phyloP scores from a whole-genome alignment of 2,797 vertebrate species.

The Taeniopygia guttata region DNA sequence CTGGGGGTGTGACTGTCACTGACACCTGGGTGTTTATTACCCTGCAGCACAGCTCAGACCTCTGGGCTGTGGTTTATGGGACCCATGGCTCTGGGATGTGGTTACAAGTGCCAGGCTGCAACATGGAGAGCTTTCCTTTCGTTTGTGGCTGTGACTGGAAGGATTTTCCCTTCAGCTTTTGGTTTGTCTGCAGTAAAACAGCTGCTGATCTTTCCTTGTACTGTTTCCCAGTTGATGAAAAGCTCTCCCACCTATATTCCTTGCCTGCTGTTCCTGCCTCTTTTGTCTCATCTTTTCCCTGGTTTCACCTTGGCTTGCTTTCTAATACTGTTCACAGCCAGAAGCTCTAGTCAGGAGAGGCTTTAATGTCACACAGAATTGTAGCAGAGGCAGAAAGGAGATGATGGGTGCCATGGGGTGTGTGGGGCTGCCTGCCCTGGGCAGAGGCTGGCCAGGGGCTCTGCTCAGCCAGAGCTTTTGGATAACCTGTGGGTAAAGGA shows the following conservation, averaged over 20 bases:
- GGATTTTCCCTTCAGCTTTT: neutral
- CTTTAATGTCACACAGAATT: neutral
- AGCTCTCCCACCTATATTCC: fast-evolving
- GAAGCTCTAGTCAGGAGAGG: neutral
- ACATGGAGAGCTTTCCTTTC: neutral
- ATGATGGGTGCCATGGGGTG: fast-evolving
- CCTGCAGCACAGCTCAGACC: neutral
- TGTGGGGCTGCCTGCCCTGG: neutral
- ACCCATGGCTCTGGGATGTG: fast-evolving
- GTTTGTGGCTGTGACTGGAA: neutral
- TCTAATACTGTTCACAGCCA: neutral
- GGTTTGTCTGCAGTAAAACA: neutral
- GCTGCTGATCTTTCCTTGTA: neutral
- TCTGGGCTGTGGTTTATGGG: fast-evolving
- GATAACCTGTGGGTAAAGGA: neutral
- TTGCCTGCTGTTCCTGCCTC: neutral
- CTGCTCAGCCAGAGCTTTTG: neutral
- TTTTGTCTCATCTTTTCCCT: neutral
- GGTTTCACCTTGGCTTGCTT: neutral
- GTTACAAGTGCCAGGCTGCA: fast-evolving
- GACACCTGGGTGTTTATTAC: neutral
- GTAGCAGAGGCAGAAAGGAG: neutral
- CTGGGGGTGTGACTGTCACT: neutral
- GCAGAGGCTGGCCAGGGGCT: fast-evolving
- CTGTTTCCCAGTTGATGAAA: neutral